Conservation (phyloP, 2,888 invertebrate genomes). For the Phymatocera aterrima region DNA sequence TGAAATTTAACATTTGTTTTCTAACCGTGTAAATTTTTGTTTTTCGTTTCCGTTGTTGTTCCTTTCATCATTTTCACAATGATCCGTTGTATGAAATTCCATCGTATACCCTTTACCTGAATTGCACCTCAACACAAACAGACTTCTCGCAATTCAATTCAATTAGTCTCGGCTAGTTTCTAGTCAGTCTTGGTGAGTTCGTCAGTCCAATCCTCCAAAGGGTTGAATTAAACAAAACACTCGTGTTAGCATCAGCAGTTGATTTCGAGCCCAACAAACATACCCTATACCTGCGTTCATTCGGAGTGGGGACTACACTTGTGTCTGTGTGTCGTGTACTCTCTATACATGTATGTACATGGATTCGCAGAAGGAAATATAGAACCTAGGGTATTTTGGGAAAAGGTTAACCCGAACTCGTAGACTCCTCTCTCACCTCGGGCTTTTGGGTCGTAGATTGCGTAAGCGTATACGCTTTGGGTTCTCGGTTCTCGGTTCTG, state of each 20-base stretch:
- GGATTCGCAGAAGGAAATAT: neutral
- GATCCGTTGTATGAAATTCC: too few relatives aligned
- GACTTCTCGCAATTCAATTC: too few relatives aligned
- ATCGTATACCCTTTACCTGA: too few relatives aligned
- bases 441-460: slow-evolving; percentile 11
- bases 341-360: too few relatives aligned
- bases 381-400: slow-evolving; percentile 21
- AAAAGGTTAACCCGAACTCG: slow-evolving; percentile 26
- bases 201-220: neutral
- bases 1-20: too few relatives aligned
- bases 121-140: too few relatives aligned
- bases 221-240: slow-evolving; percentile 30
- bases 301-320: slow-evolving; percentile 13
- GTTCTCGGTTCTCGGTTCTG: neutral
- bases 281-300: too few relatives aligned
- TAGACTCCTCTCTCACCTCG: slow-evolving; percentile 19
- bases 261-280: slow-evolving; percentile 34
- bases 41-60: too few relatives aligned
- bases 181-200: too few relatives aligned
- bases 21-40: too few relatives aligned
- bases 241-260: neutral
- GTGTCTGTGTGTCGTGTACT: slow-evolving; percentile 5
- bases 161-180: neutral
- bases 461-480: too few relatives aligned
- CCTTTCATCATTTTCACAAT: too few relatives aligned